Evolutionary conservation across 2,113 vertebrate species (phyloP).

Genomic region (Zingel zingel): DNA sequence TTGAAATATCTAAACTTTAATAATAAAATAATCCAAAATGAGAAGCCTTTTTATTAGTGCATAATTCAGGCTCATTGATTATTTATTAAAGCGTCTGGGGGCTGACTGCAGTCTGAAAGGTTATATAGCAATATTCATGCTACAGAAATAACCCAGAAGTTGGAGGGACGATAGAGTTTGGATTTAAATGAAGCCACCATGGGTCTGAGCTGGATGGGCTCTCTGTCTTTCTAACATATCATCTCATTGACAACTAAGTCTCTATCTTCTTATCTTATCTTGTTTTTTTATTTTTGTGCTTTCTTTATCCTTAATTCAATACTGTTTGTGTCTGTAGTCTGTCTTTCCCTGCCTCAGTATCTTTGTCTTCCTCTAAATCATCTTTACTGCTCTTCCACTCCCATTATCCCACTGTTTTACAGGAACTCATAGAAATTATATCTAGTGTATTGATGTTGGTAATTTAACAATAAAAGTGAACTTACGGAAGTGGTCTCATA

Average conservation of each 20-base stretch:
- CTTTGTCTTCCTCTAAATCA: slow-evolving; percentile 27
- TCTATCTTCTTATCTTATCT: background rate
- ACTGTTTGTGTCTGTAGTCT: slow-evolving; percentile 2
- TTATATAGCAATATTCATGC: slow-evolving; percentile 60
- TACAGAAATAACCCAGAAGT: slow-evolving; percentile 64
- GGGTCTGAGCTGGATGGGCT: slow-evolving; percentile 10
- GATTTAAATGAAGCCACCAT: slow-evolving; percentile 49
- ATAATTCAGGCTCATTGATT: slow-evolving; percentile 80
- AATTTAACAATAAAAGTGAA: background rate
- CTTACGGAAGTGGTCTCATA: background rate
- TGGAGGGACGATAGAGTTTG: slow-evolving; percentile 16
- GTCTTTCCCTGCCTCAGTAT: slow-evolving; percentile 12
- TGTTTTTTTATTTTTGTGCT: background rate
- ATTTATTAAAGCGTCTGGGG: slow-evolving; percentile 68
- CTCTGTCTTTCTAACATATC: slow-evolving; percentile 21
- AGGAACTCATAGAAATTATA: background rate
- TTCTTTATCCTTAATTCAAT: background rate
- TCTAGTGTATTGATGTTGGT: background rate
- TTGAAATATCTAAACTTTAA: slow-evolving; percentile 69
- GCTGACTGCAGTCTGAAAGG: slow-evolving; percentile 68
- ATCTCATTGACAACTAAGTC: background rate
- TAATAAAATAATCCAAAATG: slow-evolving; percentile 74
- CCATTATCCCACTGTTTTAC: background rate
- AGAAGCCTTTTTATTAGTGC: slow-evolving; percentile 76
- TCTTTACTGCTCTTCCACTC: slow-evolving; percentile 9